These are phyloP conservation scores for Drosophila seguyi DNA, from an alignment of 1,140 invertebrate genomes.

Conservation along the genomic window DNA sequence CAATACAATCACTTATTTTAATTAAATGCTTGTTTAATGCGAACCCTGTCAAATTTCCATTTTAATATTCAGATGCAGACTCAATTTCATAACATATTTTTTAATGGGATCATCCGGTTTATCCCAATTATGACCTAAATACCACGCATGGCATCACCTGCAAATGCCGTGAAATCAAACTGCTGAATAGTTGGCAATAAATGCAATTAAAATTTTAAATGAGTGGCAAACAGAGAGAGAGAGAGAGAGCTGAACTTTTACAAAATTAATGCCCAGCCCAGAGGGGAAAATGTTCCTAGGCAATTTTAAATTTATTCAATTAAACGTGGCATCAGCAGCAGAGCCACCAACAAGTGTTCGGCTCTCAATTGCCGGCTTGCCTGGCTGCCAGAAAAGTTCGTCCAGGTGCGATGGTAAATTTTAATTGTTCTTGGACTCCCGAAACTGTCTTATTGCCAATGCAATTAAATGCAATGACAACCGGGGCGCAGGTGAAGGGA, in stretches of 20 bases:
- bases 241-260: constrained; percentile 29
- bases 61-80: background rate
- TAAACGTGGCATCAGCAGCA: constrained; percentile 53
- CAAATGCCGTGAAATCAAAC: constrained; percentile 47
- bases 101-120: constrained; percentile 24
- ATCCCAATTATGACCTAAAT: constrained; percentile 33
- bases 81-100: constrained; percentile 5
- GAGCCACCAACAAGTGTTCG: constrained; percentile 22
- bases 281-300: constrained; percentile 21
- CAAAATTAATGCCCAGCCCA: constrained; percentile 28
- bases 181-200: constrained; percentile 47
- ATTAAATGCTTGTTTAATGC: background rate
- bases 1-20: background rate
- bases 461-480: constrained; percentile 72
- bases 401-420: constrained; percentile 61
- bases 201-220: constrained; percentile 73
- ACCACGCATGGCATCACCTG: constrained; percentile 8
- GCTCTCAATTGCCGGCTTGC: constrained; percentile 26
- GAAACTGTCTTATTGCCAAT: constrained; percentile 61
- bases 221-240: constrained; percentile 7
- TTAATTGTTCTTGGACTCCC: constrained; percentile 57
- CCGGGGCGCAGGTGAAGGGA: background rate
- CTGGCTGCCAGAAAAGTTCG: constrained; percentile 32
- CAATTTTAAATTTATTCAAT: constrained; percentile 73
- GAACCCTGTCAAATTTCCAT: background rate